phyloP scores from a whole-genome alignment of 2,113 vertebrate species.

The Atrichornis clamosus region DNA sequence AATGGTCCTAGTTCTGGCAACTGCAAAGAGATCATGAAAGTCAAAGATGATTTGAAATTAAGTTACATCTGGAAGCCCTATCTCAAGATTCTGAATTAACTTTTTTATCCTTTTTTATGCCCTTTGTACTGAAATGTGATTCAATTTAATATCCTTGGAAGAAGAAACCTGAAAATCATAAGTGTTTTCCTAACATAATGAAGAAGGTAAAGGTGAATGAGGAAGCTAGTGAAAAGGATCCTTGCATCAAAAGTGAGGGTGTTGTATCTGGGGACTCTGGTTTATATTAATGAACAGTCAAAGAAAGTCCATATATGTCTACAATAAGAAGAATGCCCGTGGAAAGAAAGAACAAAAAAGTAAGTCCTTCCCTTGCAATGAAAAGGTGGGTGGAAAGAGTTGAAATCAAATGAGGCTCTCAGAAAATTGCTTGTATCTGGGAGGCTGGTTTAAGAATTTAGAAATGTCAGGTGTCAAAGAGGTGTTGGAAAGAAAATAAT shows the following conservation, averaged over 20 bases:
- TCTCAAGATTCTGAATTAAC: background rate
- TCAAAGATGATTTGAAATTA: background rate
- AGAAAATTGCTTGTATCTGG: background rate
- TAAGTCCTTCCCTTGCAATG: background rate
- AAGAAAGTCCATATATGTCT: background rate
- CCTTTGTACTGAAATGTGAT: background rate
- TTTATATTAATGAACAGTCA: background rate
- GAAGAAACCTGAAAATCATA: background rate
- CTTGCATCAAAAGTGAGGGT: background rate
- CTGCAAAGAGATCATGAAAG: background rate
- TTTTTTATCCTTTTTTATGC: background rate
- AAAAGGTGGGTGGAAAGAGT: background rate
- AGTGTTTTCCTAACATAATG: background rate
- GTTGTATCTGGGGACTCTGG: background rate
- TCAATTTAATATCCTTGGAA: background rate
- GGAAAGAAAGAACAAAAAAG: background rate
- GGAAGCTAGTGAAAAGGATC: conserved; percentile 3
- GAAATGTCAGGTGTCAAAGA: background rate
- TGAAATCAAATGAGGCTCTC: background rate
- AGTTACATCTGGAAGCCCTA: background rate
- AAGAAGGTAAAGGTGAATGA: background rate
- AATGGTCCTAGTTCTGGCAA: background rate
- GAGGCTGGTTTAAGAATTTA: background rate
- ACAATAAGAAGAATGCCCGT: background rate
- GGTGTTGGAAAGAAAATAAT: background rate